Base-by-base conservation (phyloP, 2,113 vertebrate species). In the Erpornis zantholeuca region DNA sequence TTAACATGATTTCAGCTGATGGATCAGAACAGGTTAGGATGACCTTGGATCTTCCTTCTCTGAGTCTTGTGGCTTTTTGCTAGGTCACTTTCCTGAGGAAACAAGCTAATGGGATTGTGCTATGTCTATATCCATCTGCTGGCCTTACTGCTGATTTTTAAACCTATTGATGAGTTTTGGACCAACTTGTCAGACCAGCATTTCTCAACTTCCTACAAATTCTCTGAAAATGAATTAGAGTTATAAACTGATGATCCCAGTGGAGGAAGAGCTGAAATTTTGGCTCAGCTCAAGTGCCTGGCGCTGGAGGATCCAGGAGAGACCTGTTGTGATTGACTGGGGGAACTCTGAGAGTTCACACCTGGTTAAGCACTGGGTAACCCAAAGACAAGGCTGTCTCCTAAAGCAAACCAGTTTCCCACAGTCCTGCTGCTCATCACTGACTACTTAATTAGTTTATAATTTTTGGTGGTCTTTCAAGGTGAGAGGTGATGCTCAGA, bases 1-100 rank as follows among this genome's bases (percentile, higher is more conserved):
- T 90, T 61, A 96, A 96, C 79, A 57, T 96, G 90, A 97, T 97
- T 95, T 87, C 92, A 96, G 86, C 75, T 93, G 96, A 97, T 89
- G 90, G 92, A 72, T 95, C 81, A 77, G 66, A 95, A 79, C 94
- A 94, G 97, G 96, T 95, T 91, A 63, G 45, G 68, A 56, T 94
- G 92, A 96, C 96, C 84, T 96, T 96, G 95, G 83, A 92, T 92
- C 85, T 89, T 92, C 63, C 82, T 83, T 40, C 66, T 12, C 22
- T 52, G 79, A 56, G 54, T 90, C 71, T 56, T 81, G 38, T 1
- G 12, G 91, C 36, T 65, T 94, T 91, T 65, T 82, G 44, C 69
- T 44, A 86, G 65, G 69, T 84, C 70, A 15, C 24, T 93, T 93
- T 76, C 75, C 50, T 45, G 36, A 82, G 66, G 36, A 90, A 93